Percentiles rank a stretch among this genome's conserved stretches.
Conservation (phyloP, 2,888 invertebrate species). For the Drosophila nr. fundita region DNA sequence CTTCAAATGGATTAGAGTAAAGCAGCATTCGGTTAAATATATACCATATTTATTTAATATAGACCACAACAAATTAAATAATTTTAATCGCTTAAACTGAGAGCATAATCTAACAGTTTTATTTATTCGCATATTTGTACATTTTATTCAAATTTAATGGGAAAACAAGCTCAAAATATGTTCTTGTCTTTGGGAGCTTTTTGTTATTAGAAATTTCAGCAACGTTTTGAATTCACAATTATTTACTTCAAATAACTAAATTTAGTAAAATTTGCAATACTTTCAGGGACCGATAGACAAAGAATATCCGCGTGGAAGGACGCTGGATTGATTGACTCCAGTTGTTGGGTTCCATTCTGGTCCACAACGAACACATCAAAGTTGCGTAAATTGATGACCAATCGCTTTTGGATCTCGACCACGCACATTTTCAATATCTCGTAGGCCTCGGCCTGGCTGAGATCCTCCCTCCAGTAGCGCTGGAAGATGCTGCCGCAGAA, state of each 20-base stretch:
- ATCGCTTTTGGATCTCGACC: constrained; percentile 93
- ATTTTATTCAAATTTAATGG: background rate
- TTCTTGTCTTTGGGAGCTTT: background rate
- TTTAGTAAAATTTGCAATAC: constrained; percentile 1
- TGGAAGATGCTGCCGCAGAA: constrained; percentile 97
- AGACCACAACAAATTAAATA: background rate
- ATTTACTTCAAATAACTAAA: background rate
- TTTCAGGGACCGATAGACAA: constrained; percentile 24
- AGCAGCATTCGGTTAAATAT: constrained; percentile 13
- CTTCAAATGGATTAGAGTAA: constrained; percentile 40
- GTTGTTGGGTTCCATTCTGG: constrained; percentile 91
- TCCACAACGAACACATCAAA: constrained; percentile 95
- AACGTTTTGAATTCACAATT: background rate
- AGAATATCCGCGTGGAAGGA: constrained; percentile 39
- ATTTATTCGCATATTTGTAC: background rate
- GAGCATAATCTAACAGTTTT: background rate
- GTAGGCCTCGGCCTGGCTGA: constrained; percentile 92
- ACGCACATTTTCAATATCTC: constrained; percentile 94
- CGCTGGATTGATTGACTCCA: constrained; percentile 88
- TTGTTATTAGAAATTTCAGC: background rate
- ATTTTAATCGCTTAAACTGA: background rate
- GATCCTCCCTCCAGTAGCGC: constrained; percentile 91
- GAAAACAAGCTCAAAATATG: background rate
- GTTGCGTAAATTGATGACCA: constrained; percentile 95
- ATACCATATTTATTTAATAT: background rate